phyloP scores from a whole-genome alignment of 2,888 invertebrate genomes.

The Leistus spinibarbis region DNA sequence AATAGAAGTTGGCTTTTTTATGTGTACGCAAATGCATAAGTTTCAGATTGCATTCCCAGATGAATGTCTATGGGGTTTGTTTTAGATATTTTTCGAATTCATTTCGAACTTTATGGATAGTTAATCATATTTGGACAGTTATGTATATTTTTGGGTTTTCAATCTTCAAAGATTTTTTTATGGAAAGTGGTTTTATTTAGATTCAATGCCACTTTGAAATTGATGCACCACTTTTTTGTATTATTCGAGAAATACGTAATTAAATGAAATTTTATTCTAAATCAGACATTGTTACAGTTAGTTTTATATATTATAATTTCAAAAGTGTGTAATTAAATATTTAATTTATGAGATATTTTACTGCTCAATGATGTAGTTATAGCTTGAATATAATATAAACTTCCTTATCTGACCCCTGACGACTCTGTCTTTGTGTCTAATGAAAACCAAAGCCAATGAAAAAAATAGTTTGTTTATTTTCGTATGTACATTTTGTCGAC shows the following conservation, averaged over 20 bases:
- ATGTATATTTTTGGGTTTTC: background rate
- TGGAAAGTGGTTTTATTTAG: too few species aligned
- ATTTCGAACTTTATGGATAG: background rate
- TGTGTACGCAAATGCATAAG: background rate
- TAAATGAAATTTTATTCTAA: too few species aligned
- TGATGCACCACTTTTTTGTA: too few species aligned
- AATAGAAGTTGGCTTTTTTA: background rate
- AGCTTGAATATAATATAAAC: slow-evolving; percentile 11
- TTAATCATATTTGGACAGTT: background rate
- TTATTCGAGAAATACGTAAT: too few species aligned
- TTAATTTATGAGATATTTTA: background rate
- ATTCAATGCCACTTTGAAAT: too few species aligned
- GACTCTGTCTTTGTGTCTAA: background rate
- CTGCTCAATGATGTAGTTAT: background rate
- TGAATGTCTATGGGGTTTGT: background rate
- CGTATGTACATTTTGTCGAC: slow-evolving; percentile 21
- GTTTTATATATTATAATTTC: too few species aligned
- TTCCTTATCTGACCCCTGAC: slow-evolving; percentile 13
- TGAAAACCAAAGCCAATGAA: background rate
- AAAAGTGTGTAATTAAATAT: background rate
- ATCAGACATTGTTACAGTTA: too few species aligned
- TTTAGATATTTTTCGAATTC: background rate
- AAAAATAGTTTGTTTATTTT: slow-evolving; percentile 27
- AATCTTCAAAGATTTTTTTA: too few species aligned
- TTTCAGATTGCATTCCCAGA: background rate